phyloP scores from a whole-genome alignment of 2,888 invertebrate species.

The Trissoscelio sp. region DNA sequence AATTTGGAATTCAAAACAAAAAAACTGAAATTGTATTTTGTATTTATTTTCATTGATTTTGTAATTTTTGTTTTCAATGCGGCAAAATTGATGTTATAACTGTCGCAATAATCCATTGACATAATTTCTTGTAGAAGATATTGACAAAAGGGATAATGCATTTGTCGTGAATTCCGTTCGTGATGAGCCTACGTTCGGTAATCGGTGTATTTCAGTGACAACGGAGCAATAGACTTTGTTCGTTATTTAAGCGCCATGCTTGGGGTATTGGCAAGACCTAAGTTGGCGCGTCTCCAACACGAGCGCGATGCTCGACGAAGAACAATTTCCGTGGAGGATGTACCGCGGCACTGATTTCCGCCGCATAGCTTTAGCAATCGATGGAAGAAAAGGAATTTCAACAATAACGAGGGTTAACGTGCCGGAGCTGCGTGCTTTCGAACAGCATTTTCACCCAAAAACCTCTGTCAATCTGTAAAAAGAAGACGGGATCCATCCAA shows the following conservation, averaged over 20 bases:
- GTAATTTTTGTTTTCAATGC: too few species aligned
- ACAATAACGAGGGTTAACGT: slow-evolving; percentile 56
- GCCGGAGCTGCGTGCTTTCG: slow-evolving; percentile 26
- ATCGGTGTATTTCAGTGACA: slow-evolving; percentile 54
- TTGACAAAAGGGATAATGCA: slow-evolving; percentile 28
- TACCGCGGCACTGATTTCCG: slow-evolving; percentile 58
- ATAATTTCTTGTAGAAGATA: slow-evolving; percentile 8
- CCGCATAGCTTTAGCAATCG: slow-evolving; percentile 58
- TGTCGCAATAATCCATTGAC: slow-evolving; percentile 6
- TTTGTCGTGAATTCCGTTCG: slow-evolving; percentile 46
- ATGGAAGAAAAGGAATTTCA: slow-evolving; percentile 45
- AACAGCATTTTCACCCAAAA: not conserved
- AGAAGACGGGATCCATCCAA: too few species aligned
- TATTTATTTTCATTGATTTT: too few species aligned
- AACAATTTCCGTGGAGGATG: slow-evolving; percentile 64
- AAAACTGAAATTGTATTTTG: too few species aligned
- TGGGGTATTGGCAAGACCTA: slow-evolving; percentile 61
- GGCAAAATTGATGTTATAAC: not conserved
- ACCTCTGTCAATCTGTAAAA: too few species aligned
- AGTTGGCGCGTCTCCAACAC: slow-evolving; percentile 60
- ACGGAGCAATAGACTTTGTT: slow-evolving; percentile 60
- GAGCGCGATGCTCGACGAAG: slow-evolving; percentile 38
- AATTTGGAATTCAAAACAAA: too few species aligned
- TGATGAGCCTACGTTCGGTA: slow-evolving; percentile 47
- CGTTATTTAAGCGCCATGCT: slow-evolving; percentile 55